Evolutionary conservation across 2,113 vertebrate genomes (phyloP).

Genomic region (Albula goreensis): DNA sequence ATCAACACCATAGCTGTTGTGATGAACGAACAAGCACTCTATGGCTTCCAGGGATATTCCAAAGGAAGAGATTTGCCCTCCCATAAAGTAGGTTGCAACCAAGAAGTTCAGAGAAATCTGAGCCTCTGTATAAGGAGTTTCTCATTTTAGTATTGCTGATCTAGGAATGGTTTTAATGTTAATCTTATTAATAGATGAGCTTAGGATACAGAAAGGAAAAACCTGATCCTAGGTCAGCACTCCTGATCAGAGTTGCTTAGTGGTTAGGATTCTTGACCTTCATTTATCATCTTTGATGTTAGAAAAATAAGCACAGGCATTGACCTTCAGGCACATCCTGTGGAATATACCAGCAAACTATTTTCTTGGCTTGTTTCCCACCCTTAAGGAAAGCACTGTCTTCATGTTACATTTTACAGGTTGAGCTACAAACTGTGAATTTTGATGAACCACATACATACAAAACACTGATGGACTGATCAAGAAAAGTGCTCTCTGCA

Average conservation of each 20-base stretch:
- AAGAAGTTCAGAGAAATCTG: no score
- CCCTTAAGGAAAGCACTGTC: neutral
- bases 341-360: neutral
- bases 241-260: no score
- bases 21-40: neutral
- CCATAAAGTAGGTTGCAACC: neutral
- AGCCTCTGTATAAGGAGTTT: no score
- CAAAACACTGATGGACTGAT: neutral
- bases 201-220: no score
- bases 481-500: neutral
- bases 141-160: no score
- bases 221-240: no score
- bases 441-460: neutral
- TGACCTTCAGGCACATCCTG: neutral
- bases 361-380: neutral
- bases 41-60: neutral
- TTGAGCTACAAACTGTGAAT: neutral
- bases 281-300: neutral
- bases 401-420: neutral
- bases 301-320: neutral
- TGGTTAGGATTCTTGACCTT: neutral
- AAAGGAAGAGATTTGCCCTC: neutral
- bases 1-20: neutral
- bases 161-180: no score
- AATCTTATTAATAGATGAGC: no score